Evolutionary conservation across 1,140 invertebrate genomes (phyloP).

Genomic region (Neoseiulus cucumeris): DNA sequence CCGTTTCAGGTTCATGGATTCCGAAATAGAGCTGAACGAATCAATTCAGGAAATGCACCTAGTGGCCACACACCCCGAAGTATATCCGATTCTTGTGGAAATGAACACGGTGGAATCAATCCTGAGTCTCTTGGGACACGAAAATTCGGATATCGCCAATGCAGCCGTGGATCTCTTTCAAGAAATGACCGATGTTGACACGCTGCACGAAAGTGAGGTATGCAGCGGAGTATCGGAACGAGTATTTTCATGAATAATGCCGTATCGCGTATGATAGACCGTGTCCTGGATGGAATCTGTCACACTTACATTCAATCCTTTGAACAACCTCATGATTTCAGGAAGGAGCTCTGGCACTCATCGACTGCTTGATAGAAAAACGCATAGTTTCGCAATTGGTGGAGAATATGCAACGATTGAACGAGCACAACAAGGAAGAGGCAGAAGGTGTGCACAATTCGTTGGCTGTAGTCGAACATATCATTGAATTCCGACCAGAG

Average conservation of each 20-base stretch:
- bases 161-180: conserved; percentile 38
- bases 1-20: conserved; percentile 76
- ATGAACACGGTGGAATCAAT: conserved; percentile 66
- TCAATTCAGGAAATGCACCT: conserved; percentile 79
- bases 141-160: conserved; percentile 53
- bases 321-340: background rate
- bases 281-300: background rate
- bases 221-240: background rate
- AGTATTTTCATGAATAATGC: background rate
- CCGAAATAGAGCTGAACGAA: conserved; percentile 84
- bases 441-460: conserved; percentile 89
- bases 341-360: conserved; percentile 31
- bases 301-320: background rate
- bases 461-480: conserved; percentile 39
- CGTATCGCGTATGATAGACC: background rate
- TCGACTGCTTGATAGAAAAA: conserved; percentile 31
- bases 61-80: conserved; percentile 79
- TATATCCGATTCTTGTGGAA: conserved; percentile 78
- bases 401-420: conserved; percentile 33
- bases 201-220: conserved; percentile 51
- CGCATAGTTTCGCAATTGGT: conserved; percentile 44
- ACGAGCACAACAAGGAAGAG: conserved; percentile 85
- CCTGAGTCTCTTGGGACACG: conserved; percentile 80
- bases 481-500: conserved; percentile 59
- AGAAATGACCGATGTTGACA: conserved; percentile 90